Evolutionary conservation across 2,113 vertebrate species (phyloP).

Genomic region (Anas platyrhynchos): DNA sequence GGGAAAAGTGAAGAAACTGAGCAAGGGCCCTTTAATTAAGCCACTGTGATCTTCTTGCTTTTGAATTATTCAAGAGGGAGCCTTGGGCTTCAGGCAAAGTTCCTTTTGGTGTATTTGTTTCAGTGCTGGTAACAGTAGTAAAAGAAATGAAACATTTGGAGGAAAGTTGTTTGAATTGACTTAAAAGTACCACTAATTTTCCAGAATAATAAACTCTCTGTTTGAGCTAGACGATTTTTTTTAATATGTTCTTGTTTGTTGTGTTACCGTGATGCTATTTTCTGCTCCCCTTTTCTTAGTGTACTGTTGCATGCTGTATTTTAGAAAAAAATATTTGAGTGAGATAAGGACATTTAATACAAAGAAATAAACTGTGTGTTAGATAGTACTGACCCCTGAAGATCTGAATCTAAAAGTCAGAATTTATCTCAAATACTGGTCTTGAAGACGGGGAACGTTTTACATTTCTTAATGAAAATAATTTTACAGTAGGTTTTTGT

Average conservation of each 20-base stretch:
- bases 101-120: constrained; percentile 43
- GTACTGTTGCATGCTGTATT: background rate
- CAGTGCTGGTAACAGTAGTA: background rate
- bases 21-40: constrained; percentile 52
- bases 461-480: background rate
- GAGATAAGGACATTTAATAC: constrained; percentile 13
- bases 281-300: background rate
- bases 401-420: background rate
- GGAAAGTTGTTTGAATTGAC: constrained; percentile 2
- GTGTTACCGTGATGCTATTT: background rate
- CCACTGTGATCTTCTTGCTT: constrained; percentile 25
- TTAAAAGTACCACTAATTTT: constrained; percentile 15
- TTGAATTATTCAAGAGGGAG: constrained; percentile 63
- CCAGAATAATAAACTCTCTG: background rate
- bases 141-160: constrained; percentile 37
- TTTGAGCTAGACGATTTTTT: background rate
- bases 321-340: constrained; percentile 13
- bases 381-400: background rate
- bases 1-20: background rate
- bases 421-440: background rate
- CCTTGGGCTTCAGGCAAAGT: constrained; percentile 40
- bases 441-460: background rate
- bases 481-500: constrained; percentile 23
- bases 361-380: background rate
- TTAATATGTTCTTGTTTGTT: background rate